Evolutionary conservation across 2,888 invertebrate genomes (phyloP), one percentile per base, ranked within the genome.

Genomic region (Artemia sinica): DNA sequence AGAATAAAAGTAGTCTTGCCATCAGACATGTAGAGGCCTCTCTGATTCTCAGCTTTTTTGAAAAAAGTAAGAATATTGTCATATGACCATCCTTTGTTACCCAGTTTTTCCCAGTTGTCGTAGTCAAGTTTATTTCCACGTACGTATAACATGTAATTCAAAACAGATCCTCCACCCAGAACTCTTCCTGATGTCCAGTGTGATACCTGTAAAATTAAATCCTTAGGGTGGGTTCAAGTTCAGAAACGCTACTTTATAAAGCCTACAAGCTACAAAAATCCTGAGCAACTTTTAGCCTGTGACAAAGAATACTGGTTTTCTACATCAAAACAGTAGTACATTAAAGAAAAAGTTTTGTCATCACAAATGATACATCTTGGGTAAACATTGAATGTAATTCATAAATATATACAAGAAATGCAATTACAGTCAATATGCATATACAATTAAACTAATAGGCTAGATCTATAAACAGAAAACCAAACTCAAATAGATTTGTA

Each of bases 41-140:
- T 50, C 48, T 70, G 68, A 9, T 74, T 74, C 71, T 77, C 77
- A n/a, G 76, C 73, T 69, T 76, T 76, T 50, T 74, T 73, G 71
- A 76, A 77, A 69, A 76, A 77, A 3, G 76, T 76, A 49, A 77
- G 71, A 7, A 77, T 73, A 49, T 76, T 75, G 18, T 73, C 72
- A 71, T 74, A 77, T 13, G 73, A 72, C 77, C 77, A 77, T 7
- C 76, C 77, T 12, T 70, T 52, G 68, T 70, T 70, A 11, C 70
- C 70, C 52, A 65, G 63, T 41, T 69, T 51, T 12, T 14, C 66
- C 70, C 70, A 70, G 48, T 66, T 50, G 68, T 70, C 68, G 52
- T 70, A 70, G 49, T 70, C 70, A 1, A 48, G 51, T 13, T 66
- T 68, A 58, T 68, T 67, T 8, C 68, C 70, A 41, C 70, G 66